Base-by-base conservation (phyloP, 2,888 invertebrate genomes). In the Phaonia tiefii region DNA sequence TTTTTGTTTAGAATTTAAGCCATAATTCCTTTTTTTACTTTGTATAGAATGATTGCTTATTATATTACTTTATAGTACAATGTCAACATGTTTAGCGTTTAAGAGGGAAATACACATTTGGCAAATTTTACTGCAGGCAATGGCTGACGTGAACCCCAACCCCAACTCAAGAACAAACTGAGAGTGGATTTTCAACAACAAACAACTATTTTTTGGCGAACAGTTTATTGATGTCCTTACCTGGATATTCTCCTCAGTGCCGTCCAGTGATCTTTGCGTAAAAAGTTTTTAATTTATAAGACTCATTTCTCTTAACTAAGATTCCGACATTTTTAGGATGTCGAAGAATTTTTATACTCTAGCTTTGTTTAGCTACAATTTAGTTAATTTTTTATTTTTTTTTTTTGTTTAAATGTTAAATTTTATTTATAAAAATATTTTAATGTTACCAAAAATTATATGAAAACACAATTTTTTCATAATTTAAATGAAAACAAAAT, bases 311-410 rank as follows among this genome's bases (percentile, higher is more conserved):
- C 11, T 54, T 22, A 17, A 54, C 25, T 54, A 25, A 54, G 54
- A 54, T 54, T 54, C 3, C 8, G 54, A 13, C 54, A 13, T 13
- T 13, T 11, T n/a, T n/a, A n/a, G 3, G 31, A 31, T 20, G 49
- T 49, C 49, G 20, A 3, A 20, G 20, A 51, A 51, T 63, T 63
- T n/a, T 63, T 63, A 63, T 60, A 63, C 8, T 22, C 37, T 83
- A 83, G 65, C 80, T 71, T 78, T 77, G 80, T 69, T 65, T 80
- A 80, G 76, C 80, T 80, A 69, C 72, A 69, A 70, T 63, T 63
- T 76, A 80, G 80, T 72, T 73, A 66, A 72, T 72, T 69, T 42
- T 22, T 25, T 46, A 25, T 46, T 65, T 25, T 70, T 22, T 8
- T 51, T 15, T 7, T 22, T 54, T 54, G 25, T 54, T 11, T 54